These are phyloP conservation scores for Perca flavescens DNA, from an alignment of 2,113 vertebrate genomes.

Conservation along the genomic window DNA sequence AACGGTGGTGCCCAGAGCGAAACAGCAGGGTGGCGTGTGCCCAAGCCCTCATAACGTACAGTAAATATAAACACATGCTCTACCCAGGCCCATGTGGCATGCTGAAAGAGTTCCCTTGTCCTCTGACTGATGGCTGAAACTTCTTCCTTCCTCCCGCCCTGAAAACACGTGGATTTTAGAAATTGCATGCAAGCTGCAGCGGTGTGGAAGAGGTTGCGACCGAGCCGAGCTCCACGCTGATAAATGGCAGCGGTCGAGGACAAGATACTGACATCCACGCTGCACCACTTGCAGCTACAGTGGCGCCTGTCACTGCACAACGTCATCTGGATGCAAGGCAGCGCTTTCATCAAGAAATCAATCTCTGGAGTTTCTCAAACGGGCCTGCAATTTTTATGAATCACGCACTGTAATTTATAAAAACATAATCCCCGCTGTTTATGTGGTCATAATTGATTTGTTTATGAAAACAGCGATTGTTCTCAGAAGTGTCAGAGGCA, in stretches of 20 bases:
- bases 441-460: conserved; percentile 71
- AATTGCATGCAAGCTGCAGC: conserved; percentile 19
- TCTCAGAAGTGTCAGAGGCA: conserved; percentile 61
- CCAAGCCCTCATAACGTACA: conserved; percentile 71
- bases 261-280: not conserved
- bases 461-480: conserved; percentile 79
- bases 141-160: conserved; percentile 59
- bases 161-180: conserved; percentile 50
- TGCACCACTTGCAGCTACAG: not conserved
- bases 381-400: conserved; percentile 38
- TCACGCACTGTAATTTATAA: conserved; percentile 51
- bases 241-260: conserved; percentile 45
- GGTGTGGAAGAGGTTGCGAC: not conserved
- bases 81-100: conserved; percentile 43
- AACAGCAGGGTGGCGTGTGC: conserved; percentile 67
- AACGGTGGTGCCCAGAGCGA: conserved; percentile 64
- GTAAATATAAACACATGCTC: conserved; percentile 85
- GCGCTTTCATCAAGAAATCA: conserved; percentile 15
- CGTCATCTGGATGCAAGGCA: conserved; percentile 23
- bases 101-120: conserved; percentile 78
- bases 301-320: conserved; percentile 20
- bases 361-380: conserved; percentile 13
- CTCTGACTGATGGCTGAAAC: conserved; percentile 46
- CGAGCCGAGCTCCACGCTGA: conserved; percentile 42
- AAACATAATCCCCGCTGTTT: conserved; percentile 59